Percentiles rank a stretch among this genome's conserved stretches.
Evolutionary conservation across 2,797 vertebrate genomes (phyloP).

Genomic region (Microctenopoma lineatum): DNA sequence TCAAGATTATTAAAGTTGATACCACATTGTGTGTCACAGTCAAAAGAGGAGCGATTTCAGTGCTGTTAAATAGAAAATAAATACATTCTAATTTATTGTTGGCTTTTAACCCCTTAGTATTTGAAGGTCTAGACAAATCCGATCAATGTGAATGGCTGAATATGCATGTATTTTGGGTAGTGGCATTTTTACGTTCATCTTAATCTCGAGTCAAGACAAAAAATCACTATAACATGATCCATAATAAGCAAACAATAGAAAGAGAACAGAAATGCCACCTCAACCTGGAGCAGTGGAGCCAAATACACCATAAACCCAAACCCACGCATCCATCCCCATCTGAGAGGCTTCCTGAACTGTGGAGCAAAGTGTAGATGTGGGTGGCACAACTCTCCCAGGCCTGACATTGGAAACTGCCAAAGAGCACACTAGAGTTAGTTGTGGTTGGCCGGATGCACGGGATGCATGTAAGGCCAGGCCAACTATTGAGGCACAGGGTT

Average conservation of each 20-base stretch:
- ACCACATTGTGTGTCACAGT: neutral
- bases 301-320: constrained; percentile 59
- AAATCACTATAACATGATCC: constrained; percentile 42
- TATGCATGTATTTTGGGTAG: constrained; percentile 26
- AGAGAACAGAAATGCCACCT: constrained; percentile 47
- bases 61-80: constrained; percentile 4
- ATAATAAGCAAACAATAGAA: constrained; percentile 54
- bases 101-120: constrained; percentile 15
- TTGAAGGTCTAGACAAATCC: constrained; percentile 1
- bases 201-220: constrained; percentile 14
- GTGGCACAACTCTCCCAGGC: constrained; percentile 80
- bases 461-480: constrained; percentile 83
- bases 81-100: neutral
- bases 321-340: constrained; percentile 62
- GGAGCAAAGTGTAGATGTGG: constrained; percentile 73
- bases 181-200: constrained; percentile 34
- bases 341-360: constrained; percentile 72
- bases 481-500: constrained; percentile 83
- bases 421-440: constrained; percentile 85
- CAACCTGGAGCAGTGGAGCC: constrained; percentile 47
- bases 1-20: constrained; percentile 22
- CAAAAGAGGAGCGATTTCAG: neutral
- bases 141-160: neutral
- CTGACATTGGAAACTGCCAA: constrained; percentile 82
- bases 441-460: constrained; percentile 85